These are phyloP conservation scores for Camptogramma bilineatum DNA, from an alignment of 2,888 invertebrate species.

Conservation along the genomic window DNA sequence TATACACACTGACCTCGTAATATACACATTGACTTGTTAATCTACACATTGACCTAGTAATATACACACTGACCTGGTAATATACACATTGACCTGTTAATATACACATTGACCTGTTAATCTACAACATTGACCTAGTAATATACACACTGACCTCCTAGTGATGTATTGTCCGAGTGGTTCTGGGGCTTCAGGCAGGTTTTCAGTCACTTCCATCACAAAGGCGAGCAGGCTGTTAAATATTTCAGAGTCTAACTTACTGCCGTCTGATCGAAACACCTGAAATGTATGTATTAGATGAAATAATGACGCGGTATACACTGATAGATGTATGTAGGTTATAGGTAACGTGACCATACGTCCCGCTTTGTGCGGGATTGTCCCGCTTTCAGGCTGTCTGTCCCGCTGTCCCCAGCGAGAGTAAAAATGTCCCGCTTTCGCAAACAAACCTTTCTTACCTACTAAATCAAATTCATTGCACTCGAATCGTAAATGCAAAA, in stretches of 20 bases:
- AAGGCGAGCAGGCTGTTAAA: constrained; percentile 52
- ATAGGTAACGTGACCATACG: neutral
- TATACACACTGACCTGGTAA: no score
- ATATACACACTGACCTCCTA: constrained; percentile 49
- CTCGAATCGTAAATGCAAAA: no score
- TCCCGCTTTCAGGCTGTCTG: no score
- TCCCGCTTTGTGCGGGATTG: no score
- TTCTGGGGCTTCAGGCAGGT: constrained; percentile 50
- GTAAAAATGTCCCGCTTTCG: no score
- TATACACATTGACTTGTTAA: no score
- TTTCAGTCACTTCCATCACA: constrained; percentile 43
- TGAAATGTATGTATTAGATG: neutral
- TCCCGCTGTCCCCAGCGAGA: no score
- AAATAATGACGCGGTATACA: neutral
- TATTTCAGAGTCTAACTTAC: constrained; percentile 16
- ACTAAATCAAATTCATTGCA: no score
- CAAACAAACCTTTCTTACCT: no score
- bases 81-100: no score
- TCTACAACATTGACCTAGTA: neutral
- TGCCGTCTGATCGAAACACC: constrained; percentile 56
- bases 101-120: neutral
- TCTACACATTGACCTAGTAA: neutral
- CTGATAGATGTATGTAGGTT: no score
- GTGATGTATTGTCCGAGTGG: constrained; percentile 60
- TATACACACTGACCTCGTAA: no score